phyloP scores from a whole-genome alignment of 2,113 vertebrate genomes.

The Periophthalmodon schlosseri region DNA sequence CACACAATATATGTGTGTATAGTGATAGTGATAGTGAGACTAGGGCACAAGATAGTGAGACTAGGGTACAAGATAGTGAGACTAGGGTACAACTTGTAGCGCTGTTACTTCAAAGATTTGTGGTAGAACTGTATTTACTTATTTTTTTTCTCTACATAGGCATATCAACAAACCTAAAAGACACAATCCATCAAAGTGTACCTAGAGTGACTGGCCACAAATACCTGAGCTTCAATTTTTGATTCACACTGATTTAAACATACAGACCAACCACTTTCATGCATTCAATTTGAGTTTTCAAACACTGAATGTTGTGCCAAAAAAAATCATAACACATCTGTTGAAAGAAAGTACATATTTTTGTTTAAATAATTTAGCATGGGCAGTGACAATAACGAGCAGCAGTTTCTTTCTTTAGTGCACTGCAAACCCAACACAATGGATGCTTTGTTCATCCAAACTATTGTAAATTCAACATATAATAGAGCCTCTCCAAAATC shows the following conservation, averaged over 20 bases:
- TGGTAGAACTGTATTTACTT: neutral
- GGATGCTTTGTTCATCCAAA: slow-evolving; percentile 14
- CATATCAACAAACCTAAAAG: neutral
- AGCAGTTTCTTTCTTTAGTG: neutral
- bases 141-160: neutral
- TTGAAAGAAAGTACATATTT: neutral
- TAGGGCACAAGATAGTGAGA: neutral
- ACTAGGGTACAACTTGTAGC: neutral
- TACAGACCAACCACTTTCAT: neutral
- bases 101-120: neutral
- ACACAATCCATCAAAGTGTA: neutral
- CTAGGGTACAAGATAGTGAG: neutral
- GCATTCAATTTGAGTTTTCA: neutral
- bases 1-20: neutral
- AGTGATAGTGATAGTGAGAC: neutral
- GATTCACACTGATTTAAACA: neutral
- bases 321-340: neutral
- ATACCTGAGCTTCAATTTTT: neutral
- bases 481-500: slow-evolving; percentile 15
- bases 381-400: neutral
- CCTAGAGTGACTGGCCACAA: neutral
- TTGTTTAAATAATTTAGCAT: neutral
- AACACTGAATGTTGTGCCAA: neutral
- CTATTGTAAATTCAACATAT: slow-evolving; percentile 14
- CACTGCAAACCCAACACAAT: slow-evolving; percentile 23